Evolutionary conservation across 2,888 invertebrate genomes (phyloP).

Genomic region (Dioctria rufipes): DNA sequence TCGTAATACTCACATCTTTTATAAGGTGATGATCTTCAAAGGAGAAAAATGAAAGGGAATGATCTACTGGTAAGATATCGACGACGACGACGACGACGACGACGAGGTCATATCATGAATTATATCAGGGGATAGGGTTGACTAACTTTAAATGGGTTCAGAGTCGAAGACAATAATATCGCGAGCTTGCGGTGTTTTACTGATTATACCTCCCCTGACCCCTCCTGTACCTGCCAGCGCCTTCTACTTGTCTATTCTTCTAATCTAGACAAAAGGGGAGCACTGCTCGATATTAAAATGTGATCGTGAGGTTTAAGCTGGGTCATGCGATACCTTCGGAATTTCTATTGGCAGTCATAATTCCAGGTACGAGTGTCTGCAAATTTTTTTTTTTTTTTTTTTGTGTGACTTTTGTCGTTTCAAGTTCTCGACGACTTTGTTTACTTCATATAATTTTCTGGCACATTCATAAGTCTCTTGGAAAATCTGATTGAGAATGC

Average conservation of each 20-base stretch:
- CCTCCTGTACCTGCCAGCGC: neutral
- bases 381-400: neutral
- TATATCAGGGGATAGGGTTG: constrained; percentile 53
- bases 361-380: constrained; percentile 46
- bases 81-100: too few relatives aligned
- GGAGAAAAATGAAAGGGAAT: constrained; percentile 49
- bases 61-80: constrained; percentile 28
- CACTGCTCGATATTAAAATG: constrained; percentile 54
- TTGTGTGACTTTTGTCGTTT: neutral
- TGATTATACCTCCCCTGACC: neutral
- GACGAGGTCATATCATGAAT: constrained; percentile 50
- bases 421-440: neutral
- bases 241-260: constrained; percentile 19
- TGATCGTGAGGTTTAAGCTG: constrained; percentile 54
- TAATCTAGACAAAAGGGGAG: constrained; percentile 43
- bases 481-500: constrained; percentile 6
- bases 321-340: constrained; percentile 55
- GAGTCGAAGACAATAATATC: constrained; percentile 49
- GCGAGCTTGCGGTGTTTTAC: constrained; percentile 28
- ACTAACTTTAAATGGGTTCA: constrained; percentile 41
- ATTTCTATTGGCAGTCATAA: constrained; percentile 53
- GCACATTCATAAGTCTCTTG: constrained; percentile 15
- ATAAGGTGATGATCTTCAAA: constrained; percentile 27
- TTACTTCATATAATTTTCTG: constrained; percentile 13
- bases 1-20: constrained; percentile 26